Conservation (phyloP, 2,113 vertebrate genomes). For the Callaeas wilsoni region DNA sequence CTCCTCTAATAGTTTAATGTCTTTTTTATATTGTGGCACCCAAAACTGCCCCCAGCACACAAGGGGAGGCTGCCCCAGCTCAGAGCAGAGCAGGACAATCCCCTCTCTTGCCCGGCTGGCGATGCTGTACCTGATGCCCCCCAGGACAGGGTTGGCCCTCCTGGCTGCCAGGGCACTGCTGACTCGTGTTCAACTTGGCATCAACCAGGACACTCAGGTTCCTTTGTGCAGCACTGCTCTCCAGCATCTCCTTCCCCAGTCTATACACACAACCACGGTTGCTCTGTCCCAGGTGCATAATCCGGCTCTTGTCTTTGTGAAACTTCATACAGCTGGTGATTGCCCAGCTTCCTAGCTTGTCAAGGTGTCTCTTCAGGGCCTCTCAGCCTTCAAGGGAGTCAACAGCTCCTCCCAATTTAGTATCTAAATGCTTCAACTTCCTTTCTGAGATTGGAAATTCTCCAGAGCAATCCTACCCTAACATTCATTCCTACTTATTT, state of each 20-base stretch:
- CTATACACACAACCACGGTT: rapidly evolving
- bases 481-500: background rate
- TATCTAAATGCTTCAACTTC: background rate
- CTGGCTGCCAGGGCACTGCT: background rate
- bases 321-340: background rate
- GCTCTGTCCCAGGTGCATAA: background rate
- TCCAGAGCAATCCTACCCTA: background rate
- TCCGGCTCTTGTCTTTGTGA: background rate
- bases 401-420: background rate
- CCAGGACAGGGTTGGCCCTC: background rate
- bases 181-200: rapidly evolving
- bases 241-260: background rate
- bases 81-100: background rate
- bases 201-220: rapidly evolving
- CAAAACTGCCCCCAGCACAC: background rate
- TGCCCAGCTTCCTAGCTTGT: background rate
- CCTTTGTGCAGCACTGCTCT: background rate
- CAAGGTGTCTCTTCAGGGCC: background rate
- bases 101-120: background rate
- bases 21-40: rapidly evolving
- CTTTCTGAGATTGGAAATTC: background rate
- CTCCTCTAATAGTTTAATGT: background rate
- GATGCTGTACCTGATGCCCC: background rate
- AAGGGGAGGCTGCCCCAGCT: background rate
- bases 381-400: background rate